Evolutionary conservation across 2,888 invertebrate genomes (phyloP), one percentile per base, ranked within the genome.

Genomic region (Microctonus brassicae): DNA sequence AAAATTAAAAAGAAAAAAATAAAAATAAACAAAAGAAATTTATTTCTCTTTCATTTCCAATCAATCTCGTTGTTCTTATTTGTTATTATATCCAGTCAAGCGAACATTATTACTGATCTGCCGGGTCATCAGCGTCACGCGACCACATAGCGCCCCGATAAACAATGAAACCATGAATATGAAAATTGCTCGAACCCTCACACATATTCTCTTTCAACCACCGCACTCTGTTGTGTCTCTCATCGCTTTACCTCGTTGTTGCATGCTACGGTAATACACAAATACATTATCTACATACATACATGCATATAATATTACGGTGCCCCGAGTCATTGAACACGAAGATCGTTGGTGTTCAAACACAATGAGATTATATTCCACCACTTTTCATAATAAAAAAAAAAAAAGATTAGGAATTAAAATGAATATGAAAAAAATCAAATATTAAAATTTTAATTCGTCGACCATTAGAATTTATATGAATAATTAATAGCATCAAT

Each of bases 161-260:
- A 83, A 82, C 82, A 82, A 83, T 82, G 82, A 83, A 83, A 81
- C 81, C 79, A 83, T 83, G 83, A 83, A 83, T 82, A 83, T 81
- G 82, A 82, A 81, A 82, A 81, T 82, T 82, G 82, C 77, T 66
- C 36, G 39, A 17, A 9, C 26, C 57, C n/a, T 9, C 33, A 33
- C 1, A 47, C 17, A 17, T 7, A 7, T 47, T n/a, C 47, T 47
- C 47, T 20, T 17, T 6, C 6, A 17, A 17, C 17, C 17, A 7
- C 6, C 20, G 1, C 17, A 17, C 7, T 47, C n/a, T 47, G 17
- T 47, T 17, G 6, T 47, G 47, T 47, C n/a, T n/a, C 4, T 20
- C 47, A n/a, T 17, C 20, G 17, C 20, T 47, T 4, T 20, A 17
- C 17, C 20, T 47, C 47, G 17, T 63, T 47, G 34, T 42, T 26